phyloP scores from a whole-genome alignment of 2,888 invertebrate genomes.

The Hydrotaea diabolus region DNA sequence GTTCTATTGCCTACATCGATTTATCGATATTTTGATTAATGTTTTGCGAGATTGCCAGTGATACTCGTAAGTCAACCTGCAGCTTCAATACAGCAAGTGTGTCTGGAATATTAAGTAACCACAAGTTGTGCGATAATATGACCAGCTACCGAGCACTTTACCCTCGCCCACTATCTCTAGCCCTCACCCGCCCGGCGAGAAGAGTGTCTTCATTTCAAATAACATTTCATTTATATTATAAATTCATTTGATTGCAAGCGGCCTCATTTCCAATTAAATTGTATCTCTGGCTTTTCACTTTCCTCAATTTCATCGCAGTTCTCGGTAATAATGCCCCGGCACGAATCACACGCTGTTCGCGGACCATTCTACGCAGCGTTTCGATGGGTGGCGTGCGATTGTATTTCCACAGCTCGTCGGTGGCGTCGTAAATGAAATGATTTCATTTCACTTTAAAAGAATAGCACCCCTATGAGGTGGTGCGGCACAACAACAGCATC shows the following conservation, averaged over 20 bases:
- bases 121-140: neutral
- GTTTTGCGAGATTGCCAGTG: too few relatives aligned
- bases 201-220: constrained; percentile 20
- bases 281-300: constrained; percentile 15
- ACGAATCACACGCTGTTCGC: constrained; percentile 27
- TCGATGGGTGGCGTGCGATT: neutral
- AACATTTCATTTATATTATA: neutral
- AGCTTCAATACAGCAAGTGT: neutral
- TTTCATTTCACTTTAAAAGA: neutral
- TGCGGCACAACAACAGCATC: neutral
- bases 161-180: neutral
- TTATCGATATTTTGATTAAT: neutral
- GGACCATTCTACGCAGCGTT: neutral
- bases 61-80: neutral
- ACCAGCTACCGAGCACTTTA: neutral
- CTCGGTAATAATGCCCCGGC: neutral
- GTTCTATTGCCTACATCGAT: too few relatives aligned
- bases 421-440: neutral
- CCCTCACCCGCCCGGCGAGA: neutral
- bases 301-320: neutral
- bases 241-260: constrained; percentile 7
- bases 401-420: too few relatives aligned
- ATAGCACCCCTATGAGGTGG: constrained; percentile 7
- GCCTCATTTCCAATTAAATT: constrained; percentile 40
- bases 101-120: neutral